Base-by-base conservation (phyloP, 1,140 invertebrate genomes). In the Tetramorium alpestre region DNA sequence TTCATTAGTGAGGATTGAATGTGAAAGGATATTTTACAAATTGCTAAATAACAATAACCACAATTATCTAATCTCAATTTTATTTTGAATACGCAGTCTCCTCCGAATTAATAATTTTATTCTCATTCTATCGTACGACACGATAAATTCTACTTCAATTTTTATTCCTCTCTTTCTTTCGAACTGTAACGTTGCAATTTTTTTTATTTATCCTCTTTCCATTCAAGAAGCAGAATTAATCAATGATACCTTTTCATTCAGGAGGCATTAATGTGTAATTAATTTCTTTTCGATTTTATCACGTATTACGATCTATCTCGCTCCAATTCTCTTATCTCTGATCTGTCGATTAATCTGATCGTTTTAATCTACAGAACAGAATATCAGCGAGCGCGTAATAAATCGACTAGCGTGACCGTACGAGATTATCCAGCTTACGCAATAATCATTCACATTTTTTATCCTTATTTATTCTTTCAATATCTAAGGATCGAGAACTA, bases 391-490 rank as follows among this genome's bases (percentile, higher is more conserved):
- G 38, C 16, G 18, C n/a, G 13, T 22, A 49, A 62, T 10, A n/a
- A 38, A 81, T 44, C 38, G 38, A 25, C 22, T 22, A 62, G 18
- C 28, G 28, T 77, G 38, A 44, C 16, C 28, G 18, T 28, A 38
- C 2, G 41, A 41, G 73, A 76, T 44, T 77, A 77, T 33, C 13
- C 16, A 47, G 41, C 1, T 78, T 78, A 33, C 76, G 11, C 25
- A 78, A 78, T 18, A 10, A 49, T 47, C 2, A 10, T 6, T 5
- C 3, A 18, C 11, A 4, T 22, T 4, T 54, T 54, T 54, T 54
- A 41, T 16, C 8, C 13, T 49, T 22, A 64, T 41, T 60, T 80
- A 41, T 28, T 70, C 16, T 56, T 56, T 18, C 22, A 18, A 2
- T 7, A 3, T 54, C 47, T 41, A 51, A 5, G 5, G 47, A 4